Base-by-base conservation (phyloP, 1,140 invertebrate genomes). In the Vollenhovia emeryi region DNA sequence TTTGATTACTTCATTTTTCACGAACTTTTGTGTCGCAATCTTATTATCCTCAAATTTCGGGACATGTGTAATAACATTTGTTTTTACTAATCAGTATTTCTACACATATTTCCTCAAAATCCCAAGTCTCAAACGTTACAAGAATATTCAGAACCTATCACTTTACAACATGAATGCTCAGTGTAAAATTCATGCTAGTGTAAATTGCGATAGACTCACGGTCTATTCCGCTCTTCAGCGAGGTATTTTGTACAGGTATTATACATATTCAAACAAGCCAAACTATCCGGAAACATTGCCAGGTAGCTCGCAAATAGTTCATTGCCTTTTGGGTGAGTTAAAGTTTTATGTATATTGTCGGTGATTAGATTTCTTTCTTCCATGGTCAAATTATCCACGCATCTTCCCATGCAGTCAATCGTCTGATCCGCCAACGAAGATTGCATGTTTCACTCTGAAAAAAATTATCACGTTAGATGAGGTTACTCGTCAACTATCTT, bases 331-430 rank as follows among this genome's bases (percentile, higher is more conserved):
- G 45, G 33, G 59, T 91, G 59, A 7, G 2, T 62, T 55, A 94
- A 33, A 11, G 93, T 92, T 7, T 86, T 84, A 5, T 88, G 71
- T 79, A 94, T 87, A 48, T 89, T 83, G 50, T 93, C 89, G 21
- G 92, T 93, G 11, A 93, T 88, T 4, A 52, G 18, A 60, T 93
- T 85, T 15, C 93, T 59, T 57, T 93, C 90, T 8, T 91, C 76
- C 9, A 4, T 3, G 8, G 52, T 89, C 9, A 94, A 60, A 9
- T 89, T 91, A 50, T 78, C 88, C n/a, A n/a, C n/a, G 69, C 93
- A 93, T 75, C 93, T 93, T 64, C 90, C 91, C 30, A 93, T 90
- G 59, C 92, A 93, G 0, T 91, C 90, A 50, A 93, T 78, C 7
- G 33, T 55, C 74, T 57, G 73, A 15, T 21, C 76, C 15, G 86